phyloP scores from a whole-genome alignment of 2,888 invertebrate species.

The Aspidiotus rigidus region DNA sequence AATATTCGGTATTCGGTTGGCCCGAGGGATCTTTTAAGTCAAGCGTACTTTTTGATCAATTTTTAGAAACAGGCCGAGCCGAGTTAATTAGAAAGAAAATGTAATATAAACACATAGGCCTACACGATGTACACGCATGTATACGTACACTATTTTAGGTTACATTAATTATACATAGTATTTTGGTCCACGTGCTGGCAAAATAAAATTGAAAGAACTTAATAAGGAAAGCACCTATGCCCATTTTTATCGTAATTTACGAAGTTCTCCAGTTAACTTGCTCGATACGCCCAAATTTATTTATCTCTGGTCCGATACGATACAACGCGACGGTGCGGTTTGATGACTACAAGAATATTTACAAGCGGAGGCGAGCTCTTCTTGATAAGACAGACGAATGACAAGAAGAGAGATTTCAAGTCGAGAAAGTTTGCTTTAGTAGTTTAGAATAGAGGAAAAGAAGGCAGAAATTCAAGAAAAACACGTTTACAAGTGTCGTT shows the following conservation, averaged over 20 bases:
- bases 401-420: too few species aligned
- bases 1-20: neutral
- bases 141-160: constrained; percentile 20
- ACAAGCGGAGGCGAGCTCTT: too few species aligned
- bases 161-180: constrained; percentile 13
- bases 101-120: neutral
- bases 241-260: constrained; percentile 20
- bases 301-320: neutral
- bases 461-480: too few species aligned
- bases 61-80: constrained; percentile 23
- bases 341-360: too few species aligned
- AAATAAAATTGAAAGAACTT: constrained; percentile 24
- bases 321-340: too few species aligned
- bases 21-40: neutral
- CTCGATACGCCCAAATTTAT: constrained; percentile 23
- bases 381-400: too few species aligned
- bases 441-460: too few species aligned
- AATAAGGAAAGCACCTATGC: constrained; percentile 28
- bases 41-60: constrained; percentile 14
- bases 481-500: too few species aligned
- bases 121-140: neutral
- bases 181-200: constrained; percentile 30
- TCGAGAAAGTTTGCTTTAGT: too few species aligned
- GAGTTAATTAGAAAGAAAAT: constrained; percentile 32
- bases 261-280: neutral